Base-by-base conservation (phyloP, 2,113 vertebrate species). In the Melanerpes formicivorus region DNA sequence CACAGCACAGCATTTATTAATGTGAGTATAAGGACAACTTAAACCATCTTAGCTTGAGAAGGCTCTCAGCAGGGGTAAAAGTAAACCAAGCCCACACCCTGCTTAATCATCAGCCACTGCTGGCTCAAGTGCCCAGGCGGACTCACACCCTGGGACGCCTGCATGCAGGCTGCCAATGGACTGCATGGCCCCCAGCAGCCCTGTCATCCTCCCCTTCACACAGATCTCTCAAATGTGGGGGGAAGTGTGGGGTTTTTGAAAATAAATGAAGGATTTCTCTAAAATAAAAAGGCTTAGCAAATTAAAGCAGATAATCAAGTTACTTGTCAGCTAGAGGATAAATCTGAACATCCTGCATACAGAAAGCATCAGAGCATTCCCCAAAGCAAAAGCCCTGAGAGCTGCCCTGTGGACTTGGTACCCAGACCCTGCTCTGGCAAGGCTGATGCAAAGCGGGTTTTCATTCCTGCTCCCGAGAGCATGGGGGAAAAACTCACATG, bases 1-100 rank as follows among this genome's bases (percentile, higher is more conserved):
- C 80, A 90, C 87, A 81, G 80, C 7, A 40, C 63, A 48, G 62
- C 93, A 86, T 95, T 96, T 96, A 95, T 93, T 96, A 90, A 95
- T 85, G 42, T 63, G 95, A 95, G 65, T 83, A 92, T 84, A 90
- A 91, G 50, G 86, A 96, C 91, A 88, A 93, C 82, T 95, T 90
- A 65, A 94, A 94, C 88, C 86, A 90, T 81, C 90, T 96, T 91
- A 55, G 56, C 83, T 89, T 88, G 93, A 80, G 88, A 88, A 90
- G 60, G 69, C 72, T 93, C 88, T 7, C 71, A 29, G 84, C 82
- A 90, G 84, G 88, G 71, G 56, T n/a, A 80, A 76, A 86, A 75
- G 86, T 89, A 87, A 96, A 95, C 34, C 0, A 10, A 95, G 80
- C 62, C 37, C 44, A 40, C 15, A 16, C 29, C 52, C 62, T 44